Evolutionary conservation across 2,113 vertebrate genomes (phyloP).

Genomic region (Electrona antarctica): DNA sequence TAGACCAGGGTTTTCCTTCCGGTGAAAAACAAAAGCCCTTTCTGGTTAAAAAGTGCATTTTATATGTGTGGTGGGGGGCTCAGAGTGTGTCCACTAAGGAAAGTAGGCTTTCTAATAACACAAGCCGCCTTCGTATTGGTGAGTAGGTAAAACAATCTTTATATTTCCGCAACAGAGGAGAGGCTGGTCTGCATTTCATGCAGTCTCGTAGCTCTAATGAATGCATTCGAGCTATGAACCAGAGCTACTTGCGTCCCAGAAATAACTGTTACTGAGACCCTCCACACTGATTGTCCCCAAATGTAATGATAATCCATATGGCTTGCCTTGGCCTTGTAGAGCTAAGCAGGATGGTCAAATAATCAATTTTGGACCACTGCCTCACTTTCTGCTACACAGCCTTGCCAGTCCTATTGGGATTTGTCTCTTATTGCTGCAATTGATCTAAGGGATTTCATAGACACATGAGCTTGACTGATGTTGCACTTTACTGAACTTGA

Average conservation of each 20-base stretch:
- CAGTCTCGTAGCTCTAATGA: too few species aligned
- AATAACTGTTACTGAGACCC: conserved; percentile 38
- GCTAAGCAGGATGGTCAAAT: conserved; percentile 69
- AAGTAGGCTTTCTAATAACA: too few species aligned
- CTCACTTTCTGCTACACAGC: conserved; percentile 54
- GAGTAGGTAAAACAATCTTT: too few species aligned
- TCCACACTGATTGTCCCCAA: conserved; percentile 45
- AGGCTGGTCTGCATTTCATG: too few species aligned
- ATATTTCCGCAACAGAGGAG: too few species aligned
- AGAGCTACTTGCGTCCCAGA: conserved; percentile 21
- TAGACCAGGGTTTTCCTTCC: too few species aligned
- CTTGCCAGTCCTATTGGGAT: conserved; percentile 40
- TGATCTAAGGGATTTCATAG: conserved; percentile 56
- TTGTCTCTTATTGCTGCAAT: conserved; percentile 54
- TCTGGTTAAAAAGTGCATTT: too few species aligned
- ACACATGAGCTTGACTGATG: conserved; percentile 58
- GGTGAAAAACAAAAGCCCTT: too few species aligned
- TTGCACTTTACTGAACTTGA: conserved; percentile 61
- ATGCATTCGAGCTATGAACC: too few species aligned
- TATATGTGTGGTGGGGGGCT: too few species aligned
- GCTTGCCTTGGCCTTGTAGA: conserved; percentile 40
- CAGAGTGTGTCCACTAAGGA: too few species aligned
- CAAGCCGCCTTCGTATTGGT: too few species aligned
- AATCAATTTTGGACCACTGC: conserved; percentile 64
- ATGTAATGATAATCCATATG: conserved; percentile 64